Conservation (phyloP, 2,888 invertebrate species). For the Tanytarsus gracilentus region DNA sequence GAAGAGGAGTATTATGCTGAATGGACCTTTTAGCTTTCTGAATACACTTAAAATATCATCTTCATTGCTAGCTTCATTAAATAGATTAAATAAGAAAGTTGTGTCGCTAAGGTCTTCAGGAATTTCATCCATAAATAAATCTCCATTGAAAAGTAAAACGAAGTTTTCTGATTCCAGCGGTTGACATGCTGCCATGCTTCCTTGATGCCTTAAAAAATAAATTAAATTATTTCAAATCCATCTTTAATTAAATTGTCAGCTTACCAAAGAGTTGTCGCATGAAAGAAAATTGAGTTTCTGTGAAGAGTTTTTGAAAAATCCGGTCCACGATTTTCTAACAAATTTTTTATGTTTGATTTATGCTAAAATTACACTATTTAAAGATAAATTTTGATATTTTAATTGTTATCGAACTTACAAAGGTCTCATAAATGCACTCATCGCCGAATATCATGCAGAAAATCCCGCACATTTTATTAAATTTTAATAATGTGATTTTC, state of each 20-base stretch:
- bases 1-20: slow-evolving; percentile 63
- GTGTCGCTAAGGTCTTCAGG: slow-evolving; percentile 48
- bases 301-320: slow-evolving; percentile 29
- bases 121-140: slow-evolving; percentile 57
- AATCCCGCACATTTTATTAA: slow-evolving; percentile 31
- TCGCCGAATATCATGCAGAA: slow-evolving; percentile 25
- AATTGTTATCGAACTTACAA: not conserved
- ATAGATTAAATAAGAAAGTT: slow-evolving; percentile 43
- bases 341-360: slow-evolving; percentile 11
- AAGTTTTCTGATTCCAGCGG: slow-evolving; percentile 56
- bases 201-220: slow-evolving; percentile 77
- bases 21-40: slow-evolving; percentile 66
- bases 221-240: too few species aligned
- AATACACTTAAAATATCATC: slow-evolving; percentile 43
- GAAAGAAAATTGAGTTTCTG: slow-evolving; percentile 32
- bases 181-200: slow-evolving; percentile 53
- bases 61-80: slow-evolving; percentile 36
- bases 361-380: slow-evolving; percentile 8
- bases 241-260: too few species aligned
- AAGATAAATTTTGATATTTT: not conserved
- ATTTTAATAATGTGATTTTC: not conserved
- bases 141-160: slow-evolving; percentile 79
- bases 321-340: slow-evolving; percentile 34
- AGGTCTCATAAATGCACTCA: not conserved
- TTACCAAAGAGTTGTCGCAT: too few species aligned